A percentile compares a stretch with the other conserved stretches of the same genome.
phyloP scores from a whole-genome alignment of 2,797 vertebrate species.

The Pipistrellus pipistrellus region DNA sequence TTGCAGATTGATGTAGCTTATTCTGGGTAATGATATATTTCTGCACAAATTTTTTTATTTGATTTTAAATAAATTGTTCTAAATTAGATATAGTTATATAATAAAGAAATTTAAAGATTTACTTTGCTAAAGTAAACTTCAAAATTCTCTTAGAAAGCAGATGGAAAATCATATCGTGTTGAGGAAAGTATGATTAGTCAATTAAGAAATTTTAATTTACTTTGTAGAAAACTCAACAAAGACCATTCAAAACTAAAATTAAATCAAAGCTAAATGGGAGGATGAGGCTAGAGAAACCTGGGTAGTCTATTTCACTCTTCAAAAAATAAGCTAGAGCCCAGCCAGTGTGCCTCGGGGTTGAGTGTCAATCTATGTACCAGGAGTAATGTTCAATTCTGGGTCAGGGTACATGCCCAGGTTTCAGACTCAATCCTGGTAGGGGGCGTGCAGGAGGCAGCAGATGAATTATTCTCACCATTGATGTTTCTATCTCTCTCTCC shows the following conservation, averaged over 20 bases:
- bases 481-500: too few relatives aligned
- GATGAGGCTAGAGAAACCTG: neutral
- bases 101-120: conserved; percentile 4
- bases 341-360: too few relatives aligned
- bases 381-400: too few relatives aligned
- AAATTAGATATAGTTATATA: neutral
- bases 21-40: neutral
- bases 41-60: neutral
- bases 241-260: neutral
- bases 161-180: neutral
- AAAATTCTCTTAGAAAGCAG: neutral
- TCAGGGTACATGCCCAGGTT: too few relatives aligned
- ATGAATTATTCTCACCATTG: too few relatives aligned
- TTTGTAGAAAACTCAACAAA: neutral
- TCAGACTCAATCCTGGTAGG: too few relatives aligned
- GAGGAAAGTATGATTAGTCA: neutral
- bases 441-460: too few relatives aligned
- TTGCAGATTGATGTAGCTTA: neutral
- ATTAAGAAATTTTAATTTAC: neutral
- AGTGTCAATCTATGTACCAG: too few relatives aligned
- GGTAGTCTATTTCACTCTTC: neutral
- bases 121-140: conserved; percentile 22
- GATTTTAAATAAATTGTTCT: neutral
- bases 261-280: neutral
- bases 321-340: neutral